A percentile compares a stretch with the other conserved stretches of the same genome.
These are phyloP conservation scores for Pitangus sulphuratus DNA, from an alignment of 2,797 vertebrate genomes.

Conservation along the genomic window DNA sequence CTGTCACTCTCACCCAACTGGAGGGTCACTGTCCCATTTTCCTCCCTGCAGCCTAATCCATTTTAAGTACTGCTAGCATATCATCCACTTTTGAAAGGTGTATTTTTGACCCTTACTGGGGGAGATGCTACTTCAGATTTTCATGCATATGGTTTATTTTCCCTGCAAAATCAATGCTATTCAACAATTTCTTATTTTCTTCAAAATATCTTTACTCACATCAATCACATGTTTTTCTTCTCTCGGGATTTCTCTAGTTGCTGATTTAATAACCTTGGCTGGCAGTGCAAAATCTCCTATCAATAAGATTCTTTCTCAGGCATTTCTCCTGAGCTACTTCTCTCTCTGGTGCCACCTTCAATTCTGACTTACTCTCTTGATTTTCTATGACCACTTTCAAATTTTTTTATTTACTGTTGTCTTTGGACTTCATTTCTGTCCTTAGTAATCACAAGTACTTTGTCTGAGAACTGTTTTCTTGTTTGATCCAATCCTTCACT, in stretches of 20 bases:
- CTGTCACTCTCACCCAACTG: background rate
- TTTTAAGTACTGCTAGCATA: background rate
- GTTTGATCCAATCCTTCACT: background rate
- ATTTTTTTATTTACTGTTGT: background rate
- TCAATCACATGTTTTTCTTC: background rate
- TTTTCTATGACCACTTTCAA: background rate
- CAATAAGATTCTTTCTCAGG: background rate
- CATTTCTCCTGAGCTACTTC: background rate
- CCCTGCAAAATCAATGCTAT: background rate
- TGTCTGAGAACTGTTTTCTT: background rate
- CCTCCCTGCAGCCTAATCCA: background rate
- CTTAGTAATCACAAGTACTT: background rate
- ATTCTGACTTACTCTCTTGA: background rate
- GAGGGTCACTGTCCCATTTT: background rate
- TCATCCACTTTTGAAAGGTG: background rate
- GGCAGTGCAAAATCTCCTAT: background rate
- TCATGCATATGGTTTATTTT: background rate
- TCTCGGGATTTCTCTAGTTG: background rate
- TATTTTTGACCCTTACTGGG: background rate
- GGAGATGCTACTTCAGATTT: background rate
- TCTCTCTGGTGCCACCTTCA: background rate
- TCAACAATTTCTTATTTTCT: background rate
- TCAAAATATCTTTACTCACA: background rate
- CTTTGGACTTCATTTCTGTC: background rate
- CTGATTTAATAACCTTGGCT: constrained; percentile 31